These are phyloP conservation scores for Cetonia aurata DNA, from an alignment of 2,888 invertebrate species.

Conservation along the genomic window DNA sequence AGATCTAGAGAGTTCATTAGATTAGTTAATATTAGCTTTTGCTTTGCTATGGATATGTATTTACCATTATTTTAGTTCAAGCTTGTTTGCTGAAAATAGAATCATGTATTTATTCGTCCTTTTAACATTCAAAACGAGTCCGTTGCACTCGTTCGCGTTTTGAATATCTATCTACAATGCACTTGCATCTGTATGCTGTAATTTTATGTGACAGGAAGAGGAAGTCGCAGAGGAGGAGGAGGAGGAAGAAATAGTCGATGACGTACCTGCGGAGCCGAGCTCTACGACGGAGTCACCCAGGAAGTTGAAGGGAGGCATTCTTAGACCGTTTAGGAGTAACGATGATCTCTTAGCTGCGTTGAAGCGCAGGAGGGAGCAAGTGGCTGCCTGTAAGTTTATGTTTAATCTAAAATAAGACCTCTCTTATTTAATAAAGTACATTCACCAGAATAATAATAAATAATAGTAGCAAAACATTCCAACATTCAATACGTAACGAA, in stretches of 20 bases:
- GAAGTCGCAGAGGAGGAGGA: constrained; percentile 58
- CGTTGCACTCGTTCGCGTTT: not conserved
- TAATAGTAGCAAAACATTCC: too few relatives aligned
- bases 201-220: constrained; percentile 49
- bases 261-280: constrained; percentile 70
- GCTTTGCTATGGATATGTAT: not conserved
- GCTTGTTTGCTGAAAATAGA: too few relatives aligned
- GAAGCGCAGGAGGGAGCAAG: constrained; percentile 80
- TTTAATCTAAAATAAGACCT: not conserved
- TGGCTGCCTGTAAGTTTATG: constrained; percentile 70
- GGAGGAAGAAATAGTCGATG: constrained; percentile 69
- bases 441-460: too few relatives aligned
- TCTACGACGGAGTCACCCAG: constrained; percentile 80
- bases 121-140: constrained; percentile 9
- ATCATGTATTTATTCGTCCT: not conserved
- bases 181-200: constrained; percentile 3
- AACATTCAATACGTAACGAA: too few relatives aligned
- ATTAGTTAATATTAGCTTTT: not conserved
- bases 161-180: constrained; percentile 6
- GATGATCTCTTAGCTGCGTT: constrained; percentile 80
- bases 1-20: too few relatives aligned
- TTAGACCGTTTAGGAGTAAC: constrained; percentile 84
- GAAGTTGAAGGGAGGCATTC: constrained; percentile 74
- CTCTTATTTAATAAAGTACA: too few relatives aligned
- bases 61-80: not conserved